Conservation (phyloP, 2,888 invertebrate genomes). For the Rhagonycha fulva region DNA sequence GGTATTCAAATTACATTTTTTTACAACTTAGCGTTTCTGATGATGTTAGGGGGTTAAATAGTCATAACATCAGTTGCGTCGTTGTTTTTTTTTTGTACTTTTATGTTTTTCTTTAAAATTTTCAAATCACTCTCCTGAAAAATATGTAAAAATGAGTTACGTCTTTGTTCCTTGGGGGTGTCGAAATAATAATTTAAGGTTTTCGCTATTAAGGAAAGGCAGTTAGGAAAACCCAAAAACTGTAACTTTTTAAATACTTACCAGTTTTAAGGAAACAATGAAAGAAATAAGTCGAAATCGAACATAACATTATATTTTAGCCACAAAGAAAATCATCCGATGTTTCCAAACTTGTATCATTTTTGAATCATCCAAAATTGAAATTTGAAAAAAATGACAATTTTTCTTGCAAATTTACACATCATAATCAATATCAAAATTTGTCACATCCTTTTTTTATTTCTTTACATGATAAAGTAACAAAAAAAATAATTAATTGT, state of each 20-base stretch:
- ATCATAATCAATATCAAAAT: not conserved
- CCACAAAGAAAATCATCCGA: not conserved
- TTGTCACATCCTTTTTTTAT: conserved; percentile 22
- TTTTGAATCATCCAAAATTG: not conserved
- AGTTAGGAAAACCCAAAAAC: not conserved
- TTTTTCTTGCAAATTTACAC: not conserved
- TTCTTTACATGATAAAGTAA: conserved; percentile 31
- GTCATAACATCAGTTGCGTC: no score
- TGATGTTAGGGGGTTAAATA: no score
- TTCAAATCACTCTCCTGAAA: no score
- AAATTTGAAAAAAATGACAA: not conserved
- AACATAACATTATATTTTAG: conserved; percentile 4
- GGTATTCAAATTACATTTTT: no score
- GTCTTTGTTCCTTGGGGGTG: no score
- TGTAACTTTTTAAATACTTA: not conserved
- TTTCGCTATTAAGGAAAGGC: no score
- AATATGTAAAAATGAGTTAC: no score
- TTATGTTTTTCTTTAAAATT: no score
- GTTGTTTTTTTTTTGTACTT: no score
- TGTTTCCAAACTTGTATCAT: not conserved
- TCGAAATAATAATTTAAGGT: no score
- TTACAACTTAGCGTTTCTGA: no score
- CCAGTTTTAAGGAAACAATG: not conserved
- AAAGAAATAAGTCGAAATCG: not conserved
- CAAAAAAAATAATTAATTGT: conserved; percentile 25